Conservation (phyloP, 2,113 vertebrate genomes). For the Gnathonemus echidnorhynchus region DNA sequence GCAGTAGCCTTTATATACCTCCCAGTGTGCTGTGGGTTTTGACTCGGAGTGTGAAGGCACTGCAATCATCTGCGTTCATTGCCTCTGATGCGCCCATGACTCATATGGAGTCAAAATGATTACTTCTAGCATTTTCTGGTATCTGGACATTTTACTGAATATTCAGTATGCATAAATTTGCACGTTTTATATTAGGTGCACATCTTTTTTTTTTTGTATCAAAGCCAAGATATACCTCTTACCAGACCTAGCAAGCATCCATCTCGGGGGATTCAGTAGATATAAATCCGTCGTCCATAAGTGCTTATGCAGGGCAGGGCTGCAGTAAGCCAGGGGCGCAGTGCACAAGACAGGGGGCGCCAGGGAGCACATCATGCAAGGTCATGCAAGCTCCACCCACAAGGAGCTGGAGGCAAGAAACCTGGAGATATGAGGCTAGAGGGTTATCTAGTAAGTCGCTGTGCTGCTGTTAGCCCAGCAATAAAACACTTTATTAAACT, state of each 20-base stretch:
- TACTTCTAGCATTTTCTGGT: background rate
- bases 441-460: background rate
- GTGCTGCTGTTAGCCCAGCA: background rate
- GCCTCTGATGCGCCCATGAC: background rate
- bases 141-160: background rate
- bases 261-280: background rate
- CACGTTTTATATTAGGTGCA: background rate
- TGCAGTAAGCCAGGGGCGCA: background rate
- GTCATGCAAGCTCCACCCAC: background rate
- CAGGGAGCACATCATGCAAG: background rate
- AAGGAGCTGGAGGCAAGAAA: background rate
- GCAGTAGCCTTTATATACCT: background rate
- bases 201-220: background rate
- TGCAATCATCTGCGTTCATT: background rate
- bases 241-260: background rate
- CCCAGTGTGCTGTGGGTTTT: background rate
- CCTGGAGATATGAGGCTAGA: background rate
- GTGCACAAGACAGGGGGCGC: background rate
- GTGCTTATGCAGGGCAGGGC: background rate
- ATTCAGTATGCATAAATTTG: slow-evolving; percentile 2
- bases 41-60: background rate
- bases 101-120: background rate
- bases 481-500: background rate
- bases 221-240: background rate
- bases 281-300: background rate